Base-by-base conservation (phyloP, 2,113 vertebrate genomes). In the Brachyistius frenatus region DNA sequence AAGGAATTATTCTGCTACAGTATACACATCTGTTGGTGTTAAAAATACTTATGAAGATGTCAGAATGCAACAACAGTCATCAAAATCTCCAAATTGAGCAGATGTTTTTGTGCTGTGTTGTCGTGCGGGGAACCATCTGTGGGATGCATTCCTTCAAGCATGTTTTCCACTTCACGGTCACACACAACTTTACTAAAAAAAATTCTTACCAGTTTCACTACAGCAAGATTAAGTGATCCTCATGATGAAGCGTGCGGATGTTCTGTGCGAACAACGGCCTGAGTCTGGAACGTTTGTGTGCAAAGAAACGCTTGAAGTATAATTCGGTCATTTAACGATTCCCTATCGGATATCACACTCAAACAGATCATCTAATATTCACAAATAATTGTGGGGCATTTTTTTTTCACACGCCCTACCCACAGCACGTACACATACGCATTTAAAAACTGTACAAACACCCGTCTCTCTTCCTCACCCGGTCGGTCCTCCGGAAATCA, bases 101-200 rank as follows among this genome's bases (percentile, higher is more conserved):
- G 86, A 78, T 87, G 80, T 80, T 84, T 87, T 50, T 36, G 33
- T 63, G 74, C 63, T 5, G 36, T 46, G 63, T 67, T 70, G 7
- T 80, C 39, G 23, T 68, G 57, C 5, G 7, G 41, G 53, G 68
- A 78, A 62, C 80, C 77, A 85, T 87, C 73, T 88, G 81, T 60
- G 62, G 69, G 9, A 15, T 65, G 56, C 65, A 60, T 72, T 89
- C 78, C 66, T 84, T 64, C 71, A 79, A 4, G 35, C 81, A 35
- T 75, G 74, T 63, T 68, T 78, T 62, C 55, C 52, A 50, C 55
- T 67, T 68, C 68, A 73, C 31, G 35, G 30, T 10, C 47, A 56
- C n/a, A 44, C 32, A 33, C 8, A 37, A 35, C 36, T 73, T 72
- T 37, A 30, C 37, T 50, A 15, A 47, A 53, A 71, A 80, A 35